A percentile compares a stretch with the other conserved stretches of the same genome.
These are phyloP conservation scores for Lithobates sylvaticus DNA, from an alignment of 2,797 vertebrate genomes.

Conservation along the genomic window DNA sequence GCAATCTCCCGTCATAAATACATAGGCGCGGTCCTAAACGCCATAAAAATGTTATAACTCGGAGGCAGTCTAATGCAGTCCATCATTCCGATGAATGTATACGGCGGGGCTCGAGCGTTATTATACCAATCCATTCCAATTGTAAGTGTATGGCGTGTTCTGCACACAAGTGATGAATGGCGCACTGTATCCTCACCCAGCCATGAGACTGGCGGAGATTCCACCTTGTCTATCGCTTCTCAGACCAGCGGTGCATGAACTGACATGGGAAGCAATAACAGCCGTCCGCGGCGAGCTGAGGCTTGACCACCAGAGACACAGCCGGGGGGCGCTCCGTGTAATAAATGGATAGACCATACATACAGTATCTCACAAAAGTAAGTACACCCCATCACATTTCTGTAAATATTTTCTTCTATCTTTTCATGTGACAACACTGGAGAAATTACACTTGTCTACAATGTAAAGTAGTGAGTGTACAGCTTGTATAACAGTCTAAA, in stretches of 20 bases:
- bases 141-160: neutral
- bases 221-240: neutral
- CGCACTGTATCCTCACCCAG: neutral
- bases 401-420: too few species aligned
- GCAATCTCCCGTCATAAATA: neutral
- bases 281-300: neutral
- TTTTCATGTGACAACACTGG: too few species aligned
- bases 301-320: neutral
- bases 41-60: neutral
- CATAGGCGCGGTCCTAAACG: neutral
- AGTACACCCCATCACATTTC: too few species aligned
- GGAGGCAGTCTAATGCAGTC: neutral
- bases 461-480: too few species aligned
- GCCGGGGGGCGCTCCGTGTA: neutral
- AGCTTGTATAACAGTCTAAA: too few species aligned
- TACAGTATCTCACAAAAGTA: too few species aligned
- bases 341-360: neutral
- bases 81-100: neutral
- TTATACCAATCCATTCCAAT: neutral
- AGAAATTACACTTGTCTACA: too few species aligned
- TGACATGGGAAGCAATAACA: neutral
- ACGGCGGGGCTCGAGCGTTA: neutral
- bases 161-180: neutral
- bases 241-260: neutral
- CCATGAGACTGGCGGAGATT: neutral